These are phyloP conservation scores for Thunnus maccoyii DNA, from an alignment of 2,113 vertebrate species.

Conservation along the genomic window DNA sequence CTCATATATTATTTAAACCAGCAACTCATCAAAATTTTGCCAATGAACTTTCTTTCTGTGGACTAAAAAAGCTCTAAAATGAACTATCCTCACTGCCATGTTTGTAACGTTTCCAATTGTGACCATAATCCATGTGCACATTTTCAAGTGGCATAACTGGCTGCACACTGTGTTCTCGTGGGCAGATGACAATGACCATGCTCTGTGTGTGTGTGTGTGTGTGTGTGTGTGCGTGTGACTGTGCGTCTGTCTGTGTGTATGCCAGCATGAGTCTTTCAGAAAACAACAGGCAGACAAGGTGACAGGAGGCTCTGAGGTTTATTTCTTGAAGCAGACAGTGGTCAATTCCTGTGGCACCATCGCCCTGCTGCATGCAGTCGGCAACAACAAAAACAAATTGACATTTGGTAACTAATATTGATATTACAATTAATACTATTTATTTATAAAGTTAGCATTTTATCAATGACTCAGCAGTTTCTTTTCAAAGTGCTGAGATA, in stretches of 20 bases:
- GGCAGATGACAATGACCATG: neutral
- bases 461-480: constrained; percentile 2
- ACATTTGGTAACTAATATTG: constrained; percentile 82
- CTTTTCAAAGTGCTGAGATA: neutral
- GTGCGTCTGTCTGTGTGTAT: neutral
- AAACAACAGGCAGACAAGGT: constrained; percentile 90
- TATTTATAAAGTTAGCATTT: neutral
- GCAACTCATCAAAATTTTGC: neutral
- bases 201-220: neutral
- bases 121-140: neutral
- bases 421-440: neutral
- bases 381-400: constrained; percentile 92
- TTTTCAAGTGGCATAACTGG: constrained; percentile 2
- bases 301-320: constrained; percentile 86
- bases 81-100: too few species aligned
- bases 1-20: neutral
- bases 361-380: constrained; percentile 93
- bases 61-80: too few species aligned
- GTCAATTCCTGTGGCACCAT: constrained; percentile 96
- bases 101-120: neutral
- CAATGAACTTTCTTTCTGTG: neutral
- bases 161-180: neutral
- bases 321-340: constrained; percentile 95
- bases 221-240: neutral
- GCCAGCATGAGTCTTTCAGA: constrained; percentile 94